A percentile compares a stretch with the other conserved stretches of the same genome.
Conservation (phyloP, 2,113 vertebrate species). For the Charadrius vociferus region DNA sequence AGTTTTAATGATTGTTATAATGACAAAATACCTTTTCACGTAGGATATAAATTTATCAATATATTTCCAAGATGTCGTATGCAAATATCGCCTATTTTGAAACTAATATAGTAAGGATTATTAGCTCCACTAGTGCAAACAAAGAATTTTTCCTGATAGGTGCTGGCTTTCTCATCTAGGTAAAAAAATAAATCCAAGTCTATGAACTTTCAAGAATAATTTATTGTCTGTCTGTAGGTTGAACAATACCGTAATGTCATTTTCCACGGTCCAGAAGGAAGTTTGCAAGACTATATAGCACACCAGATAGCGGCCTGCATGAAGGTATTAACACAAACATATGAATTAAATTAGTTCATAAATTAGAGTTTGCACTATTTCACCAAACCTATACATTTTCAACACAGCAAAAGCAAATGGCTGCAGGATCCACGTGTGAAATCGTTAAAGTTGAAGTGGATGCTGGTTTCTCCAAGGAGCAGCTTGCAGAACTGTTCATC, state of each 20-base stretch:
- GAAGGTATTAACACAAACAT: slow-evolving; percentile 77
- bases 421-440: slow-evolving; percentile 84
- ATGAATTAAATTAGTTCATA: not conserved
- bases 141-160: not conserved
- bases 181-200: not conserved
- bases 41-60: not conserved
- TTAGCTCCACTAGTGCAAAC: not conserved
- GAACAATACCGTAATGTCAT: slow-evolving; percentile 93
- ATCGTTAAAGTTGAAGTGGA: slow-evolving; percentile 88
- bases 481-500: slow-evolving; percentile 90
- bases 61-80: not conserved
- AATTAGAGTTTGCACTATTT: not conserved
- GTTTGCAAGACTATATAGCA: slow-evolving; percentile 89
- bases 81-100: not conserved
- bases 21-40: not conserved
- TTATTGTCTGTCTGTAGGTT: slow-evolving; percentile 76
- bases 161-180: not conserved
- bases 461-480: slow-evolving; percentile 86
- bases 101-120: not conserved
- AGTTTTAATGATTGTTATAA: not conserved
- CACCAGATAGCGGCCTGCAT: slow-evolving; percentile 86
- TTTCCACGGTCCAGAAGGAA: slow-evolving; percentile 94
- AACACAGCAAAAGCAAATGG: slow-evolving; percentile 86
- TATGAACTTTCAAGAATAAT: not conserved
- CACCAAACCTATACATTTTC: slow-evolving; percentile 24